These are phyloP conservation scores for Thysanoteuthis rhombus DNA, from an alignment of 2,888 invertebrate species.

Conservation along the genomic window DNA sequence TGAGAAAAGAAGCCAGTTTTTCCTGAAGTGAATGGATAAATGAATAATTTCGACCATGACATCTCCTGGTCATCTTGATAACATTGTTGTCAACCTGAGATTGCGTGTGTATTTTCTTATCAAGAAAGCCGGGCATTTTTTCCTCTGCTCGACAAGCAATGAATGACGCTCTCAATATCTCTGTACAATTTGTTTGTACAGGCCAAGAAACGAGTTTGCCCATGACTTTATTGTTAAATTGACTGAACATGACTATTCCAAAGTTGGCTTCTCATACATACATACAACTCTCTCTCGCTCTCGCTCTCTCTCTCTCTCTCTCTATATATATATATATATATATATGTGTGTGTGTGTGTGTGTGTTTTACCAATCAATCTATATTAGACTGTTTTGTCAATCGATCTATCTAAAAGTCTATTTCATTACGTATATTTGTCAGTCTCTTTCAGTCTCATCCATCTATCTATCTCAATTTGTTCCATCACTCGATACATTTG, in stretches of 20 bases:
- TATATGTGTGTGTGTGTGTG: background rate
- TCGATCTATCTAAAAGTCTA: background rate
- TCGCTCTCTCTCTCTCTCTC: no score
- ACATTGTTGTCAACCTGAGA: background rate
- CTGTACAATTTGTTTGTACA: background rate
- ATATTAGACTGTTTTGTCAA: background rate
- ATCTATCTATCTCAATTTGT: background rate
- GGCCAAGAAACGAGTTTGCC: background rate
- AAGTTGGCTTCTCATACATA: background rate
- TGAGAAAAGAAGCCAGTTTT: background rate
- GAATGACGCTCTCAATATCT: background rate
- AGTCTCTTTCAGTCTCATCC: no score
- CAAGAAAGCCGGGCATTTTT: background rate
- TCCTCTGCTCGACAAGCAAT: background rate
- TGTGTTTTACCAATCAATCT: background rate
- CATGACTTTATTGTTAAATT: background rate
- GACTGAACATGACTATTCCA: background rate
- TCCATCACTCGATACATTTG: background rate
- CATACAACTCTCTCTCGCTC: no score
- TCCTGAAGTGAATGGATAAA: background rate
- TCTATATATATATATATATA: background rate
- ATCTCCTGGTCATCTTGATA: background rate
- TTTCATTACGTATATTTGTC: no score
- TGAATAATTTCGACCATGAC: background rate
- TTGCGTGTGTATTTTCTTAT: background rate